phyloP scores from a whole-genome alignment of 1,140 invertebrate species.

The Drosophila mayri region DNA sequence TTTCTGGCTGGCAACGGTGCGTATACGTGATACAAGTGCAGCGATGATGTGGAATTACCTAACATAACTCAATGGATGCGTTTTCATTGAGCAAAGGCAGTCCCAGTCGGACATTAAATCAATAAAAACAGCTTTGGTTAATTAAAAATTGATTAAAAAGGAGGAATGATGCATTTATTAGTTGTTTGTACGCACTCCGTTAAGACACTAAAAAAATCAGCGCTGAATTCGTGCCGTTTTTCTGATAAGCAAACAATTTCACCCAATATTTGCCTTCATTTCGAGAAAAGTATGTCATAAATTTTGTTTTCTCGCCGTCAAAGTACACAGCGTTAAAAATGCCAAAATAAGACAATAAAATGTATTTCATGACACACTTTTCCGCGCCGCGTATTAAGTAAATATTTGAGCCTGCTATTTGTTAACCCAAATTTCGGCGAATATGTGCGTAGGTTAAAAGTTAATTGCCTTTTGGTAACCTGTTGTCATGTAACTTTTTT shows the following conservation, averaged over 20 bases:
- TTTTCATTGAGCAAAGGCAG: constrained; percentile 30
- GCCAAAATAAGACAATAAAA: constrained; percentile 61
- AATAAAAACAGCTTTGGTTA: constrained; percentile 20
- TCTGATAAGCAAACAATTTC: constrained; percentile 49
- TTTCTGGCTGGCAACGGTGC: constrained; percentile 41
- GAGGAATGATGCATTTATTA: constrained; percentile 8
- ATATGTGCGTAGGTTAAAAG: constrained; percentile 25
- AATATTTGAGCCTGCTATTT: constrained; percentile 52
- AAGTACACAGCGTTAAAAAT: constrained; percentile 40
- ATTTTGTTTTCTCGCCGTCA: constrained; percentile 47
- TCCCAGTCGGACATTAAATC: neutral
- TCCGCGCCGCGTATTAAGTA: constrained; percentile 46
- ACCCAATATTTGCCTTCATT: constrained; percentile 55
- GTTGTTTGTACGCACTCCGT: constrained; percentile 24
- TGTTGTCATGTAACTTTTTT: constrained; percentile 4
- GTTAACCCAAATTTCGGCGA: constrained; percentile 30
- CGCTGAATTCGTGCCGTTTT: constrained; percentile 12
- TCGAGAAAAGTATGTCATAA: constrained; percentile 56
- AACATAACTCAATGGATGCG: constrained; percentile 49
- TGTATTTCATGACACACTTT: constrained; percentile 62
- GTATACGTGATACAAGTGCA: constrained; percentile 39
- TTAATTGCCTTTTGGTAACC: constrained; percentile 13
- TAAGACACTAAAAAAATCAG: constrained; percentile 4
- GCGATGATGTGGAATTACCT: constrained; percentile 43
- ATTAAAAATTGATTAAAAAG: constrained; percentile 14